Percentiles rank a stretch among this genome's conserved stretches.
Evolutionary conservation across 2,113 vertebrate genomes (phyloP).

Genomic region (Stigmatopora argus): DNA sequence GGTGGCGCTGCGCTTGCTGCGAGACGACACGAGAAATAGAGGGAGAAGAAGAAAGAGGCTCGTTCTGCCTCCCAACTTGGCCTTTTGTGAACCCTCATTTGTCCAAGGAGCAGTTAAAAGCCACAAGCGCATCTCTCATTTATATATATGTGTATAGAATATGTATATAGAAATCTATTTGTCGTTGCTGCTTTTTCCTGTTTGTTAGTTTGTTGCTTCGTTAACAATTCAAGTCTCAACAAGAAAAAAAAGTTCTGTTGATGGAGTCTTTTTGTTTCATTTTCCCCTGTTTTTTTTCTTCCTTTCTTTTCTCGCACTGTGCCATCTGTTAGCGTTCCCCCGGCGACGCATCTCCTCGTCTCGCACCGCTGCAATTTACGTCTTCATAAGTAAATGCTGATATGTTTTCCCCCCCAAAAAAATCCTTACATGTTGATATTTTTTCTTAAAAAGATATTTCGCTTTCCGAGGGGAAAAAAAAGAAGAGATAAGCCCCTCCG

Average conservation of each 20-base stretch:
- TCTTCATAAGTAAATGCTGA: constrained; percentile 75
- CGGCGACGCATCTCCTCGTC: constrained; percentile 43
- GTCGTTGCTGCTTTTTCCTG: constrained; percentile 73
- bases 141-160: constrained; percentile 37
- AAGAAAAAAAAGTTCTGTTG: constrained; percentile 69
- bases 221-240: constrained; percentile 76
- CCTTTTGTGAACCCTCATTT: constrained; percentile 78
- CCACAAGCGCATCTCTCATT: constrained; percentile 72
- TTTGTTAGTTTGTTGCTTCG: constrained; percentile 76
- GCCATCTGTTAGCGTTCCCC: constrained; percentile 58
- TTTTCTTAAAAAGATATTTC: constrained; percentile 65
- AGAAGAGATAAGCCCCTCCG: constrained; percentile 70
- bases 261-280: constrained; percentile 59
- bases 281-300: constrained; percentile 41
- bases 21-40: constrained; percentile 68
- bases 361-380: constrained; percentile 41
- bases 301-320: constrained; percentile 54
- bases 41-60: constrained; percentile 67
- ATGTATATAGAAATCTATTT: constrained; percentile 81
- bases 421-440: constrained; percentile 57
- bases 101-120: constrained; percentile 74
- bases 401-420: constrained; percentile 71
- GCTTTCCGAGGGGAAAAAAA: constrained; percentile 71
- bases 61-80: constrained; percentile 69
- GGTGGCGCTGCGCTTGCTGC: constrained; percentile 66